Percentiles rank a stretch among this genome's conserved stretches.
These are phyloP conservation scores for Rhimphoctona megacephalus DNA, from an alignment of 2,888 invertebrate species.

Conservation along the genomic window DNA sequence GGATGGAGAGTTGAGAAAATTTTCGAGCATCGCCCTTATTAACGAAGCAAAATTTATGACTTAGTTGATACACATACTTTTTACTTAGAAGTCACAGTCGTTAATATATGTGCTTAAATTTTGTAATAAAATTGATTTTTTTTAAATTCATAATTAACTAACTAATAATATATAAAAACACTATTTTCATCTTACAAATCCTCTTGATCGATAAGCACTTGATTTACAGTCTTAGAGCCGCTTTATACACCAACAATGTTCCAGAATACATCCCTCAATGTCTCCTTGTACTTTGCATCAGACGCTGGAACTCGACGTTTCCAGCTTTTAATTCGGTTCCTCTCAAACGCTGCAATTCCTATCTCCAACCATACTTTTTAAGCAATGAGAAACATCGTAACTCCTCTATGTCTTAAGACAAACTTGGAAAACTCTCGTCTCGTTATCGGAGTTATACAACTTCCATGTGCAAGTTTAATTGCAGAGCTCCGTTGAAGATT, in stretches of 20 bases:
- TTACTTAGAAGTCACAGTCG: not conserved
- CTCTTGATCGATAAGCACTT: not conserved
- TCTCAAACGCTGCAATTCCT: constrained; percentile 28
- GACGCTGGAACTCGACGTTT: constrained; percentile 4
- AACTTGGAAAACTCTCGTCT: constrained; percentile 40
- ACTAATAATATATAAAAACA: not conserved
- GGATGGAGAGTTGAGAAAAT: constrained; percentile 35
- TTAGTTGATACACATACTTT: not conserved
- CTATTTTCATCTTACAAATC: not conserved
- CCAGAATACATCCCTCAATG: constrained; percentile 15
- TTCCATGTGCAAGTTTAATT: constrained; percentile 47
- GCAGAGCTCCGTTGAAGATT: constrained; percentile 37
- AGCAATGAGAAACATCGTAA: constrained; percentile 13
- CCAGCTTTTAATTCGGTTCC: constrained; percentile 45
- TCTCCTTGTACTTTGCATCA: constrained; percentile 16
- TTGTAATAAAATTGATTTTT: not conserved
- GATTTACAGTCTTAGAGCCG: not conserved
- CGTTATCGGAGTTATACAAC: constrained; percentile 38
- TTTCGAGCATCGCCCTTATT: constrained; percentile 5
- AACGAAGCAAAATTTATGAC: constrained; percentile 22
- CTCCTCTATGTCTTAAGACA: constrained; percentile 8
- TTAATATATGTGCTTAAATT: not conserved
- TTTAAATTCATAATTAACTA: not conserved
- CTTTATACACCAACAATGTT: not conserved
- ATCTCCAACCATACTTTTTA: constrained; percentile 12